Conservation (phyloP, 2,888 invertebrate genomes). For the Sphaerophoria taeniata region DNA sequence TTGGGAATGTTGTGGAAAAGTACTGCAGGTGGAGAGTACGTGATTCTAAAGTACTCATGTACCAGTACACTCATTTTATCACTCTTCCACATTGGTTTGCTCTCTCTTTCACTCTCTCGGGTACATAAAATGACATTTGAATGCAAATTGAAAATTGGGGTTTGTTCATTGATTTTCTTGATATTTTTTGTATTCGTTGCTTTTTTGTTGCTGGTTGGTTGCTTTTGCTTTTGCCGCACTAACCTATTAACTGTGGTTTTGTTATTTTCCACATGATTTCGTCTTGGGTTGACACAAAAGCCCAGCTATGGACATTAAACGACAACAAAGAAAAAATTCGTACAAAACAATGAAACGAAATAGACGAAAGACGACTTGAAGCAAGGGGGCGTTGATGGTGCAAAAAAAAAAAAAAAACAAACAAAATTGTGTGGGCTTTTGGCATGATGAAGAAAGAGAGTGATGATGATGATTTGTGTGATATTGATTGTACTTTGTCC, state of each 20-base stretch:
- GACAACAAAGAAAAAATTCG: not conserved
- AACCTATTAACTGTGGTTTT: conserved; percentile 71
- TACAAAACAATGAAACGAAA: not conserved
- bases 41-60: not conserved
- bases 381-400: no score
- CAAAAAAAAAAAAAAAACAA: no score
- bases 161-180: conserved; percentile 63
- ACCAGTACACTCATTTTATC: not conserved
- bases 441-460: conserved; percentile 10
- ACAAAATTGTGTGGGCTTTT: conserved; percentile 26
- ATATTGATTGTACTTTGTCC: conserved; percentile 13
- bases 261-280: conserved; percentile 72
- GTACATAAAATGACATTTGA: conserved; percentile 30
- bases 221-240: conserved; percentile 49
- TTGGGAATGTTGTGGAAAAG: conserved; percentile 28
- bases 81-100: not conserved
- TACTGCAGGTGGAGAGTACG: conserved; percentile 26
- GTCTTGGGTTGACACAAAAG: conserved; percentile 33
- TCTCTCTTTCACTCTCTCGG: not conserved
- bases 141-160: conserved; percentile 67
- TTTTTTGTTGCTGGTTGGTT: not conserved
- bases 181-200: conserved; percentile 14
- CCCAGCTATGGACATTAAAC: conserved; percentile 17
- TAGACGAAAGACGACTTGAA: not conserved
- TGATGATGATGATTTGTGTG: conserved; percentile 8